Base-by-base conservation (phyloP, 2,797 vertebrate genomes). In the Catamblyrhynchus diadema region DNA sequence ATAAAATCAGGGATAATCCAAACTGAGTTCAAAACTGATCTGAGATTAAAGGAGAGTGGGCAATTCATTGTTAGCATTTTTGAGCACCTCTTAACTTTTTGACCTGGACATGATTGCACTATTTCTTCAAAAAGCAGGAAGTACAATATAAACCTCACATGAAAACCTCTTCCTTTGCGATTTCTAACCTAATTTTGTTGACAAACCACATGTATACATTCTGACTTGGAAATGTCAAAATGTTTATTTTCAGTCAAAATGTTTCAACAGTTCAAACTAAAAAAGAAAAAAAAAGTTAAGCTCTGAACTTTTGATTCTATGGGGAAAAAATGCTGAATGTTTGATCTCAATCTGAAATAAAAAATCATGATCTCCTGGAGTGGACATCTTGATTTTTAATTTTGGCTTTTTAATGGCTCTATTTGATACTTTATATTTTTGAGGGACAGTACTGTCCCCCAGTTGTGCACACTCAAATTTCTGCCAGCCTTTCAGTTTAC, bases 201-300 rank as follows among this genome's bases (percentile, higher is more conserved):
- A 95, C 91, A 95, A 94, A 95, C 72, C 69, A 5, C 83, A 78
- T 87, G 79, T 93, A 94, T 91, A 92, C 90, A 83, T 85, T 82
- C 72, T 65, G 65, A 86, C 61, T 93, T 69, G 75, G 81, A 92
- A 93, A 97, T 59, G 75, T 69, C 84, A 78, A 81, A 87, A 69
- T 94, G 88, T 94, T 95, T 95, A 91, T 84, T 96, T 92, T 90
- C 84, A 81, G 92, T 85, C 86, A 87, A 87, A 93, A 93, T 51
- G 16, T 90, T 95, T 87, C 81, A 94, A 85, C 56, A 64, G 82
- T 85, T 94, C 35, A 71, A 53, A 73, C 18, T 37, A 4, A 37
- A 80, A 81, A 35, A 39, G 33, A 45, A 23, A 56, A 50, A 35
- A 37, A 19, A 47, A 14, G 57, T 8, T 57, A 57, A 54, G 35